Evolutionary conservation across 2,113 vertebrate genomes (phyloP).

Genomic region (Vidua chalybeata): DNA sequence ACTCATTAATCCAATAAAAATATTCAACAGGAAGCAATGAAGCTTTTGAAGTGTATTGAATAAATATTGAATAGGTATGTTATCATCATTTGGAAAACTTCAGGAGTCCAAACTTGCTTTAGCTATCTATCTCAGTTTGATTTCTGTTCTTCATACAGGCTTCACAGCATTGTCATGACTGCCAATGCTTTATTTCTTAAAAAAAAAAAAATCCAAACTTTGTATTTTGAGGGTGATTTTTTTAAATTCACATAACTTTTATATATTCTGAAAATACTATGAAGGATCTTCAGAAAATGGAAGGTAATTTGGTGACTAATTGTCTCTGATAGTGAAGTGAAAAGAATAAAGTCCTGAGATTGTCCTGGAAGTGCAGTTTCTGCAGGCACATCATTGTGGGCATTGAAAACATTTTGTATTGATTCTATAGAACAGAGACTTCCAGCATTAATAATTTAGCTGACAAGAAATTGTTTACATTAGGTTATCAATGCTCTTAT

Average conservation of each 20-base stretch:
- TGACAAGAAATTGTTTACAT: neutral
- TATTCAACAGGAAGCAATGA: neutral
- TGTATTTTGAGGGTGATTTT: neutral
- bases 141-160: neutral
- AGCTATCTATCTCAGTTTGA: neutral
- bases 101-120: neutral
- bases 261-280: neutral
- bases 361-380: neutral
- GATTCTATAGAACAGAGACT: neutral
- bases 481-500: neutral
- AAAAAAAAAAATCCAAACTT: neutral
- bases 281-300: neutral
- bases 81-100: neutral
- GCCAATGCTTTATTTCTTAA: neutral
- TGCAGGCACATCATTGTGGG: neutral
- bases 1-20: neutral
- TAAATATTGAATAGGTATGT: neutral
- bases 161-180: neutral
- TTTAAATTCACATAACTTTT: neutral
- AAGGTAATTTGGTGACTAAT: neutral
- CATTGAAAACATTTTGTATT: neutral
- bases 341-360: neutral
- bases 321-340: neutral
- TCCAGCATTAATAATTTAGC: slow-evolving; percentile 36
- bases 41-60: neutral